Percentiles rank a stretch among this genome's conserved stretches.
Conservation (phyloP, 2,888 invertebrate species). For the Drosophila limbata region DNA sequence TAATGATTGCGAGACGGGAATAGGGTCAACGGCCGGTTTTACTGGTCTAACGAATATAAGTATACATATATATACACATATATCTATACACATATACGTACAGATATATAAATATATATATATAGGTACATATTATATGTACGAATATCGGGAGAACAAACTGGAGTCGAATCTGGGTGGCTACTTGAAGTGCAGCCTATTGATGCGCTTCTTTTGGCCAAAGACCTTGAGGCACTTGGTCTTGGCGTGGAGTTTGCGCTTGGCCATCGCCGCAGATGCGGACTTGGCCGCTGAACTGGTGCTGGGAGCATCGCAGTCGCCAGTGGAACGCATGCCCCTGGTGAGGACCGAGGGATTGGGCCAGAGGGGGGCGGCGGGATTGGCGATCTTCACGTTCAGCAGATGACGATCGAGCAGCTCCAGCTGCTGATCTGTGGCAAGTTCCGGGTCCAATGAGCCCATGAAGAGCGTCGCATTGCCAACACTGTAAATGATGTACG, state of each 20-base stretch:
- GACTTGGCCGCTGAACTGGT: conserved; percentile 23
- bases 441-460: conserved; percentile 31
- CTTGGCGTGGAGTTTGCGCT: conserved; percentile 11
- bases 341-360: conserved; percentile 52
- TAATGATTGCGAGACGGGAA: conserved; percentile 12
- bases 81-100: background rate
- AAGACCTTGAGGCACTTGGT: conserved; percentile 10
- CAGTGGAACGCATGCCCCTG: conserved; percentile 36
- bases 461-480: conserved; percentile 56
- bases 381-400: conserved; percentile 33
- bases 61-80: background rate
- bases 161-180: background rate
- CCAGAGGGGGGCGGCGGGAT: conserved; percentile 23
- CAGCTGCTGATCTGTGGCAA: conserved; percentile 21
- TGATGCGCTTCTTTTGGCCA: conserved; percentile 21
- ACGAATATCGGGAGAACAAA: background rate
- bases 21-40: conserved; percentile 27
- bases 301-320: conserved; percentile 8
- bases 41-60: conserved; percentile 15
- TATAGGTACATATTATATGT: background rate
- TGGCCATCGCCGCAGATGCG: background rate
- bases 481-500: conserved; percentile 57
- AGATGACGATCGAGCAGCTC: conserved; percentile 53
- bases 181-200: conserved; percentile 10
- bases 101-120: conserved; percentile 1